These are phyloP conservation scores for Mimachlamys varia DNA, from an alignment of 2,888 invertebrate genomes.

Conservation along the genomic window DNA sequence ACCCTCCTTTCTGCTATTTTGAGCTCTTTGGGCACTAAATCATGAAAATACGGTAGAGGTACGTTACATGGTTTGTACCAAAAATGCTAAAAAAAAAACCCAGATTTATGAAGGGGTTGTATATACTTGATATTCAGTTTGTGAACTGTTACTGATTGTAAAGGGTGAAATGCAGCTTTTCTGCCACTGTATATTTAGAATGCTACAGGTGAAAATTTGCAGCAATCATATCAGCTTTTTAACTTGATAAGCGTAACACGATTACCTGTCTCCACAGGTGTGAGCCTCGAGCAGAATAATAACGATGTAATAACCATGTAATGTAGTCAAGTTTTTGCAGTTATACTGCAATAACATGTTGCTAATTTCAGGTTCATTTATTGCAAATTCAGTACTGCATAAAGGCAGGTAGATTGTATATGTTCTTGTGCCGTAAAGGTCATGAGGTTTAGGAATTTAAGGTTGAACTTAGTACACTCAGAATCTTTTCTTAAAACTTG, in stretches of 20 bases:
- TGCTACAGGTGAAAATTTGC: neutral
- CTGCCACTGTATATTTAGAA: neutral
- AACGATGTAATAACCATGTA: neutral
- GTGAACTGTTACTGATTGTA: too few relatives aligned
- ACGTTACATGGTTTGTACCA: too few relatives aligned
- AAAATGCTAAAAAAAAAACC: too few relatives aligned
- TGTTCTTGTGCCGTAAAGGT: neutral
- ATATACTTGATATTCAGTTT: too few relatives aligned
- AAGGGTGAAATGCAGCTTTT: neutral
- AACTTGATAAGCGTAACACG: neutral
- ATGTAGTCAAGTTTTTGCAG: neutral
- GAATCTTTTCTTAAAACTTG: too few relatives aligned
- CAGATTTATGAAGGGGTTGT: too few relatives aligned
- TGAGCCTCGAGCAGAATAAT: neutral
- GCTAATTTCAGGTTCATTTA: too few relatives aligned
- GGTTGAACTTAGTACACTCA: neutral
- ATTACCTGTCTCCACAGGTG: neutral
- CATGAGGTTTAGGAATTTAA: neutral
- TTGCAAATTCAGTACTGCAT: too few relatives aligned
- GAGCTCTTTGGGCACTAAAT: too few relatives aligned
- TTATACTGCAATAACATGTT: too few relatives aligned
- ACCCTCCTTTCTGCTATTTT: too few relatives aligned
- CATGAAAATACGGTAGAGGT: too few relatives aligned
- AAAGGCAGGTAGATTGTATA: neutral
- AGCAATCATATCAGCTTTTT: neutral